A percentile compares a stretch with the other conserved stretches of the same genome.
These are phyloP conservation scores for Sebastes matsubarae DNA, from an alignment of 2,797 vertebrate species.

Conservation along the genomic window DNA sequence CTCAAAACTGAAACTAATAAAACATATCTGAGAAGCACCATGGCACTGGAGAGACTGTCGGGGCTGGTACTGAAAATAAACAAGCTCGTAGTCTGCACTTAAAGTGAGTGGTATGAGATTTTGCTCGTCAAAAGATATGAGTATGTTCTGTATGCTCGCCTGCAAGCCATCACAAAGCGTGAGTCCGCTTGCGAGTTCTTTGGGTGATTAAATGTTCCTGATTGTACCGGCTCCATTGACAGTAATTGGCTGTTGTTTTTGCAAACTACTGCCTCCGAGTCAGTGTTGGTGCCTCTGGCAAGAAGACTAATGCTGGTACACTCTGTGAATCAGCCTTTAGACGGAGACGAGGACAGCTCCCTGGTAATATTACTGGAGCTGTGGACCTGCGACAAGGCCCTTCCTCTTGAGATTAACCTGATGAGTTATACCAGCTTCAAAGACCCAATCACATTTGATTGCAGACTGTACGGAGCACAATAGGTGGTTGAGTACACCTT, in stretches of 20 bases:
- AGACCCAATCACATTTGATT: background rate
- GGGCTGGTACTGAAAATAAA: no score
- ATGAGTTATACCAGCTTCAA: background rate
- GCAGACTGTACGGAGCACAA: background rate
- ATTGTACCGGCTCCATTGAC: background rate
- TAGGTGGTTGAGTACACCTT: background rate
- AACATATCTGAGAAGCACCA: no score
- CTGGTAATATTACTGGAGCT: background rate
- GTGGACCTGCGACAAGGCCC: background rate
- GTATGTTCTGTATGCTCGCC: no score
- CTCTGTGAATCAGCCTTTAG: conserved; percentile 24
- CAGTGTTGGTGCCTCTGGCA: conserved; percentile 29
- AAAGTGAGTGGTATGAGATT: no score
- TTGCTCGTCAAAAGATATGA: no score
- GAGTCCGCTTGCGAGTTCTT: background rate
- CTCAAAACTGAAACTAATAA: no score
- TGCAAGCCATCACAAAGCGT: no score
- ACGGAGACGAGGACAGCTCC: background rate
- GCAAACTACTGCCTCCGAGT: conserved; percentile 33
- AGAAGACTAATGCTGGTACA: background rate
- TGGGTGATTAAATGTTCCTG: background rate
- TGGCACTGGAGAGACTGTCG: no score
- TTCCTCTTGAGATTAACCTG: conserved; percentile 11
- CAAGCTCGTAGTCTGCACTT: no score
- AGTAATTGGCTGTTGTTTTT: conserved; percentile 26